A percentile compares a stretch with the other conserved stretches of the same genome.
These are phyloP conservation scores for Calliphora vomitoria DNA, from an alignment of 2,888 invertebrate species.

Conservation along the genomic window DNA sequence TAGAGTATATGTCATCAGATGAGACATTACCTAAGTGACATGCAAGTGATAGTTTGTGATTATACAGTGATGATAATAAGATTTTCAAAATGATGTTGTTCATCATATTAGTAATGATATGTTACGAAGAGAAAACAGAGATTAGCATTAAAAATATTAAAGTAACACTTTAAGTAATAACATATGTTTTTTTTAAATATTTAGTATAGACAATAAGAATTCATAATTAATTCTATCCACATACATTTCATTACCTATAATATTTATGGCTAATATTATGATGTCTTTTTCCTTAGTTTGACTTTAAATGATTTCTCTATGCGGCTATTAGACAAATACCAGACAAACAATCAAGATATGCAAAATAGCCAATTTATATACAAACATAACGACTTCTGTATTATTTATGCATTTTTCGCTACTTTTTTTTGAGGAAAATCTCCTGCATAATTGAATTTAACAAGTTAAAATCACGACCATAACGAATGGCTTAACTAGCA, in stretches of 20 bases:
- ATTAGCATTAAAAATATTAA: neutral
- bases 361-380: constrained; percentile 70
- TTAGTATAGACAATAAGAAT: no score
- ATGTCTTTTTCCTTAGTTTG: constrained; percentile 28
- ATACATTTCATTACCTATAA: no score
- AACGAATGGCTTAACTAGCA: constrained; percentile 55
- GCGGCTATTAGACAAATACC: constrained; percentile 40
- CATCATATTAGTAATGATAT: constrained; percentile 61
- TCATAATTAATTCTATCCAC: no score
- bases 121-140: constrained; percentile 27
- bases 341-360: constrained; percentile 63
- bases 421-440: constrained; percentile 10
- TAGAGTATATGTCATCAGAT: constrained; percentile 65
- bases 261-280: neutral
- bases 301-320: constrained; percentile 11
- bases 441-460: constrained; percentile 67
- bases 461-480: constrained; percentile 64
- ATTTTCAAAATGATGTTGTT: constrained; percentile 61
- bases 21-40: constrained; percentile 71
- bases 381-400: constrained; percentile 55
- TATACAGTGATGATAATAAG: constrained; percentile 69
- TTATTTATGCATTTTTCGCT: constrained; percentile 16
- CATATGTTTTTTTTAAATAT: neutral
- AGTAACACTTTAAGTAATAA: neutral
- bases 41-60: constrained; percentile 72